These are phyloP conservation scores for Beris chalybata DNA, from an alignment of 2,888 invertebrate species.

Conservation along the genomic window DNA sequence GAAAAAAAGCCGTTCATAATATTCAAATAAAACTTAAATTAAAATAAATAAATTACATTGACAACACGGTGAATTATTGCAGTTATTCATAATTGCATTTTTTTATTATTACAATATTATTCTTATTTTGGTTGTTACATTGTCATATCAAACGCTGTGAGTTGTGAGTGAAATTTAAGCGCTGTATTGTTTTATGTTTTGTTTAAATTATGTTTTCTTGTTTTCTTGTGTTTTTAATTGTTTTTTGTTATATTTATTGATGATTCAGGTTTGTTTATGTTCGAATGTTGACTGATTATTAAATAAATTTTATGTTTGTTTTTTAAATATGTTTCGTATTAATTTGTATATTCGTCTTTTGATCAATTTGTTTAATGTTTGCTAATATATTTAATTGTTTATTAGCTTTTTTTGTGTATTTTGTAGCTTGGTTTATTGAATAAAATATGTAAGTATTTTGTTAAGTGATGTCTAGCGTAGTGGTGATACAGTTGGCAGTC, in stretches of 20 bases:
- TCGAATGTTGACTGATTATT: no score
- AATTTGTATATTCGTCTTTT: neutral
- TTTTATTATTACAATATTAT: neutral
- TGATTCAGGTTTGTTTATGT: neutral
- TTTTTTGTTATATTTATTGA: neutral
- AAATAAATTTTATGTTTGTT: no score
- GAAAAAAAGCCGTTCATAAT: neutral
- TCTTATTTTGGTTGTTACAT: neutral
- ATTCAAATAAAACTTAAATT: neutral
- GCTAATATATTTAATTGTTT: no score
- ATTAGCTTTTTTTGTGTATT: no score
- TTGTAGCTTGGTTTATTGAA: neutral
- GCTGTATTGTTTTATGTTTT: neutral
- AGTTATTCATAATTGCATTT: slow-evolving; percentile 6
- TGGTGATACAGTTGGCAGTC: slow-evolving; percentile 20
- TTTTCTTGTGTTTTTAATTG: neutral
- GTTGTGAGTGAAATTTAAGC: slow-evolving; percentile 19
- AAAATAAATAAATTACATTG: slow-evolving; percentile 4
- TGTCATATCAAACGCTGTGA: slow-evolving; percentile 13
- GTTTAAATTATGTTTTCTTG: neutral
- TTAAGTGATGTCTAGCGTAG: slow-evolving; percentile 11
- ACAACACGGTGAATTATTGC: slow-evolving; percentile 3
- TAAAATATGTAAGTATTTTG: neutral
- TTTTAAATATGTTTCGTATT: neutral
- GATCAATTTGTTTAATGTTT: no score